Evolutionary conservation across 1,140 invertebrate genomes (phyloP).

Genomic region (Drosophila lini): DNA sequence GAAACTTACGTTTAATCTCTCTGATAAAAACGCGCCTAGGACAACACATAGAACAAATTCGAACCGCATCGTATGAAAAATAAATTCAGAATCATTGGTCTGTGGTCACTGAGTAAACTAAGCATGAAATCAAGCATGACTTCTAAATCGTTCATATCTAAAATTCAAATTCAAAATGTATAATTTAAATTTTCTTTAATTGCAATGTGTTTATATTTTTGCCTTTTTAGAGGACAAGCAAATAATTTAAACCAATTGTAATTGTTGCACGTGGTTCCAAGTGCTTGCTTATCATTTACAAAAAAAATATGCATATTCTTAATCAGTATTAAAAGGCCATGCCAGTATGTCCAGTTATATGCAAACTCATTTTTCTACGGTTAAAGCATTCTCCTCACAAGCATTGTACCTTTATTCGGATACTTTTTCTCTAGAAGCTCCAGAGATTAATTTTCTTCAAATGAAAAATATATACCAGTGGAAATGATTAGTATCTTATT

Average conservation of each 20-base stretch:
- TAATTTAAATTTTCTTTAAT: neutral
- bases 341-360: too few species aligned
- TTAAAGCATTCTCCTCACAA: too few species aligned
- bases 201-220: neutral
- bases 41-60: neutral
- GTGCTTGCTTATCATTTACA: neutral
- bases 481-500: neutral
- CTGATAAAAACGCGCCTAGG: neutral
- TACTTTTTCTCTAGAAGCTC: too few species aligned
- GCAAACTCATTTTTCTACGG: too few species aligned
- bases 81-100: neutral
- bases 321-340: too few species aligned
- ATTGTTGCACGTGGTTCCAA: neutral
- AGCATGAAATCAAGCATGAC: constrained; percentile 1
- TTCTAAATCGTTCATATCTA: neutral
- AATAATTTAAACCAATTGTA: neutral
- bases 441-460: constrained; percentile 5
- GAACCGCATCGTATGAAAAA: constrained; percentile 3
- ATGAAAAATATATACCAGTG: constrained; percentile 6
- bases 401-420: too few species aligned
- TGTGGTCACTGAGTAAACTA: neutral
- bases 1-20: neutral
- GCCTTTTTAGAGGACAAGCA: neutral
- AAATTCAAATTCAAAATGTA: neutral
- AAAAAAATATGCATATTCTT: too few species aligned